Conservation (phyloP, 2,888 invertebrate species). For the Eretmocerus hayati region DNA sequence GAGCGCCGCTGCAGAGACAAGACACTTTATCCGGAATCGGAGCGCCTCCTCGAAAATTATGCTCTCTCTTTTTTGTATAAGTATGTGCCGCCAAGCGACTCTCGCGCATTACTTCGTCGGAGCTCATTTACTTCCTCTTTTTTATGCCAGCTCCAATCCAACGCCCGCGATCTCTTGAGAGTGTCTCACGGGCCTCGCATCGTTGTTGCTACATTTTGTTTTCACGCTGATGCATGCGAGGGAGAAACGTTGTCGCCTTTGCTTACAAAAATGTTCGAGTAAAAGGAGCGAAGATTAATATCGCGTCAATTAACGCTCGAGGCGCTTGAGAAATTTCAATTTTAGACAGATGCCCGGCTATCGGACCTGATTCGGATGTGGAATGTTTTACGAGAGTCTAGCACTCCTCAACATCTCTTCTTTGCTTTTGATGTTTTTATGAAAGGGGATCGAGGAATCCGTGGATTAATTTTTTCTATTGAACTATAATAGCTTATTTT, state of each 20-base stretch:
- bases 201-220: neutral
- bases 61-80: neutral
- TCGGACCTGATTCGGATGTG: too few relatives aligned
- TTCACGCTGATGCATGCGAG: constrained; percentile 2
- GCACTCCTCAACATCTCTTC: too few relatives aligned
- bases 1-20: neutral
- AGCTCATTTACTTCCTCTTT: constrained; percentile 1
- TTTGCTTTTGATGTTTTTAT: too few relatives aligned
- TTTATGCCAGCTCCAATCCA: neutral
- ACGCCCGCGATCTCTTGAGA: neutral
- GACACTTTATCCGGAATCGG: constrained; percentile 18
- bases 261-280: constrained; percentile 1
- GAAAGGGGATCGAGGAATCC: too few relatives aligned
- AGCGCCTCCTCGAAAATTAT: constrained; percentile 6
- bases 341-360: too few relatives aligned
- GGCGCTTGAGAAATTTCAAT: constrained; percentile 7
- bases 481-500: too few relatives aligned
- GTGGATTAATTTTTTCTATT: too few relatives aligned
- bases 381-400: too few relatives aligned
- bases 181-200: neutral
- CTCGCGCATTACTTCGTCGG: neutral
- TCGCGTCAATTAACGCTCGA: constrained; percentile 10
- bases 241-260: too few relatives aligned
- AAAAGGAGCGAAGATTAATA: constrained; percentile 14
- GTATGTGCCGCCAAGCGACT: too few relatives aligned